Base-by-base conservation (phyloP, 2,888 invertebrate species). In the Epicampocera succincta region DNA sequence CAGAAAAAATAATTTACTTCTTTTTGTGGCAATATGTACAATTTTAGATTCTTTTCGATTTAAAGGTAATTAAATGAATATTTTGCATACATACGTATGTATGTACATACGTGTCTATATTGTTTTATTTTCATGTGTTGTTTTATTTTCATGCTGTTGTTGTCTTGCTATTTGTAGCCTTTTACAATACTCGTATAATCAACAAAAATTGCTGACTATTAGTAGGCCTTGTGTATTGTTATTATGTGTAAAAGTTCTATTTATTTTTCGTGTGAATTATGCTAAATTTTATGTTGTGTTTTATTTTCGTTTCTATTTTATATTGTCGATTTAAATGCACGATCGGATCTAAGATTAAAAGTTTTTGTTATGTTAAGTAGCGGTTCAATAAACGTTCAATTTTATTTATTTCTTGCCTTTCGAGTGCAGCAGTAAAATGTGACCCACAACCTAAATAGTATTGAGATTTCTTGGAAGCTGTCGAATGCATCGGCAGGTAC, bases 61-160 rank as follows among this genome's bases (percentile, higher is more conserved):
- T 75, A 71, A 78, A 82, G 82, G 82, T 82, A 82, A 82, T 82
- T 82, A 82, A 79, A 68, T 75, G 80, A 77, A 83, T 83, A 71
- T 73, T 83, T 80, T 77, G 77, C 83, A 80, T 83, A n/a, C n/a
- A n/a, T n/a, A n/a, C n/a, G n/a, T n/a, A n/a, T n/a, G n/a, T n/a
- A n/a, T n/a, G n/a, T n/a, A n/a, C n/a, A n/a, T n/a, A 74, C 72
- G 68, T 44, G 68, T 69, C 33, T 48, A 12, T 46, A 25, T 65
- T 33, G 12, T 63, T 21, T 9, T 17, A 15, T 46, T 46, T 54
- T 38, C 42, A 33, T 40, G 25, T 25, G 25, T 63, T 9, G 9
- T 29, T 54, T 15, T n/a, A n/a, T n/a, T n/a, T 44, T 56, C 29
- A 38, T 71, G 17, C 29, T 25, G 44, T 48, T 48, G 48, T n/a